These are phyloP conservation scores for Leptodirus hochenwartii DNA, from an alignment of 2,888 invertebrate genomes.

Conservation along the genomic window DNA sequence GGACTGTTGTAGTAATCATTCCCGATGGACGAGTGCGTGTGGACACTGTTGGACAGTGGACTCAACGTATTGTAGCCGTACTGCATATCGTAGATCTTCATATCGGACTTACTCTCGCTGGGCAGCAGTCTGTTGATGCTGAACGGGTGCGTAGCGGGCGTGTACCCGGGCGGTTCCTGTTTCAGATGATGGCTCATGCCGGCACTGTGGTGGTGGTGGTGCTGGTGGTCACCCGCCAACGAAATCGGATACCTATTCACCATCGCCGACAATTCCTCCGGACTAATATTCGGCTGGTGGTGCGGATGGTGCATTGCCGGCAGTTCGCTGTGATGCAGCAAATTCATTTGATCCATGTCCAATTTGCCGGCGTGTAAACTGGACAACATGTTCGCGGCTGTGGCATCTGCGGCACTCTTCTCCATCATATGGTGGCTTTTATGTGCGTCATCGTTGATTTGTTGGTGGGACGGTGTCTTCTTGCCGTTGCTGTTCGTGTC, in stretches of 20 bases:
- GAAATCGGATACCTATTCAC: slow-evolving; percentile 38
- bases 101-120: slow-evolving; percentile 71
- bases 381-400: slow-evolving; percentile 23
- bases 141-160: slow-evolving; percentile 79
- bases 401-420: slow-evolving; percentile 15
- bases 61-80: slow-evolving; percentile 43
- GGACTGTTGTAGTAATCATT: slow-evolving; percentile 73
- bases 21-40: slow-evolving; percentile 33
- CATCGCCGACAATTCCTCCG: slow-evolving; percentile 46
- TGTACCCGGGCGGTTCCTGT: slow-evolving; percentile 35
- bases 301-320: slow-evolving; percentile 36
- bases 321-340: slow-evolving; percentile 36
- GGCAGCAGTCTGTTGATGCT: slow-evolving; percentile 87
- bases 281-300: slow-evolving; percentile 32
- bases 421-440: slow-evolving; percentile 24
- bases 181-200: slow-evolving; percentile 47
- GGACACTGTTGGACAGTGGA: slow-evolving; percentile 39
- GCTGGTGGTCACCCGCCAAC: slow-evolving; percentile 24
- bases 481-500: slow-evolving; percentile 24
- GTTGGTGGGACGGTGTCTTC: slow-evolving; percentile 36
- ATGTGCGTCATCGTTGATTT: slow-evolving; percentile 37
- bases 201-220: slow-evolving; percentile 30
- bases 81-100: slow-evolving; percentile 81
- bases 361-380: slow-evolving; percentile 31
- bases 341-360: slow-evolving; percentile 47